Percentiles rank a stretch among this genome's conserved stretches.
Conservation (phyloP, 2,797 vertebrate species). For the Diceros bicornis region DNA sequence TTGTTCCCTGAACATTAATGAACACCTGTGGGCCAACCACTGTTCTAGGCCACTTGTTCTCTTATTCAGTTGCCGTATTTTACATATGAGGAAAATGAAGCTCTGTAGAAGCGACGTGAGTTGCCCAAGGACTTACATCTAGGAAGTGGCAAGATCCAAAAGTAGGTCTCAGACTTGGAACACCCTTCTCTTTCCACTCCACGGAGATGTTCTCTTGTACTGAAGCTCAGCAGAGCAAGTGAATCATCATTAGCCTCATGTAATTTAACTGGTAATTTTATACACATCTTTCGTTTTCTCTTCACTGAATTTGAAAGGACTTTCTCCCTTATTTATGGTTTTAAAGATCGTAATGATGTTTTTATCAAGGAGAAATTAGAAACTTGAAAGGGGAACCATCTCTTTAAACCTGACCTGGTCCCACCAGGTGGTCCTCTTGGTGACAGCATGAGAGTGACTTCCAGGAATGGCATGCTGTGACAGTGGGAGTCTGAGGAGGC, state of each 20-base stretch:
- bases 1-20: not conserved
- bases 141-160: not conserved
- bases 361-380: slow-evolving; percentile 50
- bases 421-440: not conserved
- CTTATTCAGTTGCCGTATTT: not conserved
- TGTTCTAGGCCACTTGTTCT: not conserved
- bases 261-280: slow-evolving; percentile 16
- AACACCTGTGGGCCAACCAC: not conserved
- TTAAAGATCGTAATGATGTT: slow-evolving; percentile 39
- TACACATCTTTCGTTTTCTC: slow-evolving; percentile 16
- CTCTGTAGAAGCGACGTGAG: not conserved
- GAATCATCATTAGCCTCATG: not conserved
- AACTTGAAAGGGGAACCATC: not conserved
- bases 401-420: not conserved
- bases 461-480: not conserved
- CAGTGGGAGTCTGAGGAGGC: not conserved
- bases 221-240: not conserved
- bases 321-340: slow-evolving; percentile 35
- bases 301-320: slow-evolving; percentile 48
- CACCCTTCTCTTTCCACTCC: not conserved
- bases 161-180: not conserved
- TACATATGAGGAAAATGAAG: not conserved
- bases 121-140: not conserved
- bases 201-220: not conserved
- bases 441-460: not conserved